These are phyloP conservation scores for Scelioninae gen. 2 DNA, from an alignment of 2,888 invertebrate genomes.

Conservation along the genomic window DNA sequence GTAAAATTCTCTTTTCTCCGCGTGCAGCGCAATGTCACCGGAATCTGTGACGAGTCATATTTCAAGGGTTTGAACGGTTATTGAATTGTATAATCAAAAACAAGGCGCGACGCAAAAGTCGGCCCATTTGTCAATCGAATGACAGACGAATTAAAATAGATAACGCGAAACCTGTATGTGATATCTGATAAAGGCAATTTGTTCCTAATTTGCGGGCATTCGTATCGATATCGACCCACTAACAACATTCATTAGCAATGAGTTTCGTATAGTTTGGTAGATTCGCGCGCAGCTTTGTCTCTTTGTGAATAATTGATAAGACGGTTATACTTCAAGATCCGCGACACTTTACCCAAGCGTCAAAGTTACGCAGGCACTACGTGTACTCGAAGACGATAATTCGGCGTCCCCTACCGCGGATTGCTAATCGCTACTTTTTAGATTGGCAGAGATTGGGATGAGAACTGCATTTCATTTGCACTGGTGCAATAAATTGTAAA, in stretches of 20 bases:
- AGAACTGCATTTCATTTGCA: too few species aligned
- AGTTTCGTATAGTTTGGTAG: slow-evolving; percentile 28
- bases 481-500: too few species aligned
- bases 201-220: slow-evolving; percentile 9
- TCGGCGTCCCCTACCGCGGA: too few species aligned
- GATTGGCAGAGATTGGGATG: too few species aligned
- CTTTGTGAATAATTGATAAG: slow-evolving; percentile 47
- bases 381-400: too few species aligned
- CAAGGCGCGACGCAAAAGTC: neutral
- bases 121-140: neutral
- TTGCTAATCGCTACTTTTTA: too few species aligned
- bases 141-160: neutral
- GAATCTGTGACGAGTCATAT: too few species aligned
- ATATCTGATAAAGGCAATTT: neutral
- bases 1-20: too few species aligned
- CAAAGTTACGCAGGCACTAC: slow-evolving; percentile 13
- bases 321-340: slow-evolving; percentile 39
- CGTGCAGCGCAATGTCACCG: too few species aligned
- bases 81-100: neutral
- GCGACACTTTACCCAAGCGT: slow-evolving; percentile 39
- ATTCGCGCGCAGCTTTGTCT: slow-evolving; percentile 35
- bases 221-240: slow-evolving; percentile 12
- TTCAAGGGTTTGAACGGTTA: too few species aligned
- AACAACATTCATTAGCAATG: slow-evolving; percentile 35
- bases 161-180: neutral